These are phyloP conservation scores for Myotis planiceps DNA, from an alignment of 2,797 vertebrate species.

Conservation along the genomic window DNA sequence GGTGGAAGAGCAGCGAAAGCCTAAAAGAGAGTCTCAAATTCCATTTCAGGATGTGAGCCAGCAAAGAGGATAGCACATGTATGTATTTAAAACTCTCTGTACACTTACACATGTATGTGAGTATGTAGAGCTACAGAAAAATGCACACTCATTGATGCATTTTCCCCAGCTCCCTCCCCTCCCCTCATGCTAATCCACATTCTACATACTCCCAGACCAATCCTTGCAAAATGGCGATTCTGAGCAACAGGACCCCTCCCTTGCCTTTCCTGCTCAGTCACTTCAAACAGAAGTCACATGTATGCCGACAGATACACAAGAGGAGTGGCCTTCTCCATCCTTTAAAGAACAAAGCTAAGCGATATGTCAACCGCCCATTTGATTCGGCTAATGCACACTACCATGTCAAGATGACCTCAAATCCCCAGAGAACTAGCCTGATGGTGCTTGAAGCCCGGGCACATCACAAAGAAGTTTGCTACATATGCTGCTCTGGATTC, in stretches of 20 bases:
- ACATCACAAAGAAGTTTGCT: background rate
- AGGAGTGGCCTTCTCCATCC: background rate
- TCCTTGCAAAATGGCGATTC: background rate
- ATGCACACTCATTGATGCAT: no score
- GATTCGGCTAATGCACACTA: background rate
- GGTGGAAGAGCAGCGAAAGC: background rate
- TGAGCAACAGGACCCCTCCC: background rate
- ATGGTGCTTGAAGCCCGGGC: background rate
- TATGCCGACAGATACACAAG: background rate
- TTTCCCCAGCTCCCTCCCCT: background rate
- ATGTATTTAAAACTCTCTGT: background rate
- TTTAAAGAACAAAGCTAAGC: background rate
- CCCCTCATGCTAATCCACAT: background rate
- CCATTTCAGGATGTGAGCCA: background rate
- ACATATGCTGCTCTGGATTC: background rate
- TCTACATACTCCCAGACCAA: background rate
- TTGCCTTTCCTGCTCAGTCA: background rate
- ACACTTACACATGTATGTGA: no score
- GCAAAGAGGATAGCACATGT: background rate
- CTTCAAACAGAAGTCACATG: background rate
- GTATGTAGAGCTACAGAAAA: background rate
- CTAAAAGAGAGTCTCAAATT: background rate
- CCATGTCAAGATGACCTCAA: background rate
- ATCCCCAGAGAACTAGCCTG: background rate
- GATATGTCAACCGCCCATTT: background rate